phyloP scores from a whole-genome alignment of 2,797 vertebrate species.

The Arrhamphus sclerolepis region DNA sequence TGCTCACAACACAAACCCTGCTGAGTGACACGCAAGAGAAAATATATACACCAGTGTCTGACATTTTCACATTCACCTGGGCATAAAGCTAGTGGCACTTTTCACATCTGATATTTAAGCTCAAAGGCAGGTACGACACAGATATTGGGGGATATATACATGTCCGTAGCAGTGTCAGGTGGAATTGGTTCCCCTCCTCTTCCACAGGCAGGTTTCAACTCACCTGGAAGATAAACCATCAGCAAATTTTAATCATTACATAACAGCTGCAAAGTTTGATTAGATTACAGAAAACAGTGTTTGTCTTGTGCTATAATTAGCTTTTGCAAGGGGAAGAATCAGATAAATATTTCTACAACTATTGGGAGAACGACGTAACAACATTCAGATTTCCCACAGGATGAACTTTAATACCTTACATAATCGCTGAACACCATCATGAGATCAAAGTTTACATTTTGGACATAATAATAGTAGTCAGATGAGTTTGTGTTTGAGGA shows the following conservation, averaged over 20 bases:
- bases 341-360: not conserved
- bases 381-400: too few species aligned
- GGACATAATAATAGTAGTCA: too few species aligned
- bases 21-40: slow-evolving; percentile 22
- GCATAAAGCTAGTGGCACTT: slow-evolving; percentile 1
- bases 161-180: not conserved
- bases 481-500: too few species aligned
- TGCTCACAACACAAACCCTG: slow-evolving; percentile 6
- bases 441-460: too few species aligned
- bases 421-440: too few species aligned
- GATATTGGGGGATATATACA: slow-evolving; percentile 35
- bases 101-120: slow-evolving; percentile 31
- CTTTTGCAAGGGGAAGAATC: not conserved
- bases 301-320: not conserved
- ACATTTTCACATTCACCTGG: slow-evolving; percentile 41
- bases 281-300: not conserved
- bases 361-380: not conserved
- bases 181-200: not conserved
- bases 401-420: too few species aligned
- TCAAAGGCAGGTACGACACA: slow-evolving; percentile 4
- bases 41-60: slow-evolving; percentile 64
- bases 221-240: slow-evolving; percentile 56
- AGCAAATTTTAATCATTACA: not conserved
- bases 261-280: not conserved
- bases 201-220: slow-evolving; percentile 37